These are phyloP conservation scores for Psophia crepitans DNA, from an alignment of 2,113 vertebrate genomes.

Conservation along the genomic window DNA sequence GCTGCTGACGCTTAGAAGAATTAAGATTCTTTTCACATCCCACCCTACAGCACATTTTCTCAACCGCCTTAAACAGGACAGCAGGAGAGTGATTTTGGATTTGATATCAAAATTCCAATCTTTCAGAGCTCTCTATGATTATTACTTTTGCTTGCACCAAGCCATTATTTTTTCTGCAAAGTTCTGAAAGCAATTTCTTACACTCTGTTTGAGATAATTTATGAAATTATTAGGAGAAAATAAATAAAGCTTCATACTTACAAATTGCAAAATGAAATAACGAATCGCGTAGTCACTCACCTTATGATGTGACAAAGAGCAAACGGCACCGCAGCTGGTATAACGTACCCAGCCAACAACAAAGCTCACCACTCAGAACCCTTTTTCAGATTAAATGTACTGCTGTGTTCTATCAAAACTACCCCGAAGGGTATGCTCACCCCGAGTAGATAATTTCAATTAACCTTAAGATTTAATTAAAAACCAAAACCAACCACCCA, in stretches of 20 bases:
- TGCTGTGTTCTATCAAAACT: not conserved
- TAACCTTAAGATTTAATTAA: not conserved
- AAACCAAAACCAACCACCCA: not conserved
- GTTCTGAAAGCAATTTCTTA: not conserved
- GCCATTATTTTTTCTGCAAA: not conserved
- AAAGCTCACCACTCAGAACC: not conserved
- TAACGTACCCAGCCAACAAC: not conserved
- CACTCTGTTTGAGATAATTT: not conserved
- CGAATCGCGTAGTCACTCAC: not conserved
- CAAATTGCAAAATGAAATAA: not conserved
- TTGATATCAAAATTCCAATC: not conserved
- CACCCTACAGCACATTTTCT: not conserved
- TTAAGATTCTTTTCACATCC: not conserved
- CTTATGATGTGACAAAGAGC: not conserved
- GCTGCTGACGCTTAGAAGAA: not conserved
- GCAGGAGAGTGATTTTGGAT: not conserved
- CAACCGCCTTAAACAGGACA: accelerated
- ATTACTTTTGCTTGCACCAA: not conserved
- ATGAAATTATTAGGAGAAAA: not conserved
- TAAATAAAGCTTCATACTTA: not conserved
- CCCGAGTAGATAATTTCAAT: accelerated
- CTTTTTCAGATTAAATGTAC: not conserved
- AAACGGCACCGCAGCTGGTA: not conserved
- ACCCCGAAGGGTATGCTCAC: not conserved
- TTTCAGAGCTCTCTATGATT: not conserved